Evolutionary conservation across 2,797 vertebrate species (phyloP).

Genomic region (Sebastes dallii): DNA sequence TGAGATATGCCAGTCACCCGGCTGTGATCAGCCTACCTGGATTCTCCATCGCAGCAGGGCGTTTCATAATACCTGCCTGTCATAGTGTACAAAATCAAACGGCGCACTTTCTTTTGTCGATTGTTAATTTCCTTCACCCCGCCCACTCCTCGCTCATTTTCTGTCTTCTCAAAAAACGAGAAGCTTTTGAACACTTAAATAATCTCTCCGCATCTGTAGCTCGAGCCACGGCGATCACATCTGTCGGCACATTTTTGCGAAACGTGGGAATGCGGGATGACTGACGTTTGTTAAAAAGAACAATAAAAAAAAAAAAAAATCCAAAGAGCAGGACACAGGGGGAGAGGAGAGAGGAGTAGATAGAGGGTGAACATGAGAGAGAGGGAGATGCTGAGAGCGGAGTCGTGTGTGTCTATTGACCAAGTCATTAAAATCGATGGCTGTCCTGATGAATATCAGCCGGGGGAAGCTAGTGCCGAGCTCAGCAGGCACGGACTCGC

Average conservation of each 20-base stretch:
- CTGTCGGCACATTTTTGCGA: constrained; percentile 11
- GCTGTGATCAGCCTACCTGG: constrained; percentile 59
- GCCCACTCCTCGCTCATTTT: background rate
- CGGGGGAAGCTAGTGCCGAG: constrained; percentile 44
- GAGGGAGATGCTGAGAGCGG: constrained; percentile 44
- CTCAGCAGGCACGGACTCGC: constrained; percentile 48
- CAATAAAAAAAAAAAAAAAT: constrained; percentile 9
- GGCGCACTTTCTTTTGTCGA: constrained; percentile 9
- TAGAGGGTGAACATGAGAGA: constrained; percentile 24
- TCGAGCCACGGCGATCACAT: background rate
- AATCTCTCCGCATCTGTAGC: constrained; percentile 3
- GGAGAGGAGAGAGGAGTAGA: constrained; percentile 6
- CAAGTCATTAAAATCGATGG: constrained; percentile 73
- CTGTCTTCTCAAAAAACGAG: constrained; percentile 1
- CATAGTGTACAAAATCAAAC: constrained; percentile 38
- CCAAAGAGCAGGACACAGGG: no score
- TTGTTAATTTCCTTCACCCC: constrained; percentile 55
- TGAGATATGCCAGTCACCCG: constrained; percentile 58
- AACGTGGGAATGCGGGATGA: background rate
- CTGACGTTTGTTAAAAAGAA: constrained; percentile 11
- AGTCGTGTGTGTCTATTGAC: constrained; percentile 69
- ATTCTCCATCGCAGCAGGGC: constrained; percentile 58
- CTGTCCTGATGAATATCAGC: constrained; percentile 71
- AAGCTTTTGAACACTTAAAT: constrained; percentile 7
- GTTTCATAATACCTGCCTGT: constrained; percentile 58